phyloP scores from a whole-genome alignment of 2,888 invertebrate species.

The Hydrotaea diabolus region DNA sequence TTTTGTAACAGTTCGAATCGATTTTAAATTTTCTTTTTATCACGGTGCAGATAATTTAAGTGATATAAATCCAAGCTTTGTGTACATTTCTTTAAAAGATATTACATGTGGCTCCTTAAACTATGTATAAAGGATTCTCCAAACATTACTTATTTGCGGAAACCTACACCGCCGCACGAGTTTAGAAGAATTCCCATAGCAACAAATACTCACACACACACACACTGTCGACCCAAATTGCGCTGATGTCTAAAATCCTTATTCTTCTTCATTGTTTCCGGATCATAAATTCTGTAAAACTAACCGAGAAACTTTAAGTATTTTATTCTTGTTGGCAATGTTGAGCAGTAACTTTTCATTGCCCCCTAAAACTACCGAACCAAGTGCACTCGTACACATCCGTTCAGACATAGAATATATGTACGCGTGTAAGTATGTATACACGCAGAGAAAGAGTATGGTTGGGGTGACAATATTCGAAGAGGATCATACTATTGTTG shows the following conservation, averaged over 20 bases:
- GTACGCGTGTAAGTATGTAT: background rate
- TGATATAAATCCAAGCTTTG: no score
- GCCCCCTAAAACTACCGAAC: background rate
- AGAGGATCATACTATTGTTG: no score
- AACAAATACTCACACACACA: background rate
- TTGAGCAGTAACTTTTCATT: constrained; percentile 31
- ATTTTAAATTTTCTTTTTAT: no score
- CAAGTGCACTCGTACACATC: background rate
- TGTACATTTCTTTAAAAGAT: no score
- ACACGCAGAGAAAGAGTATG: no score
- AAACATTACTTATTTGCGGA: background rate
- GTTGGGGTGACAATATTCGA: no score
- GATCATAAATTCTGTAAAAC: constrained; percentile 57
- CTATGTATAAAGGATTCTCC: no score
- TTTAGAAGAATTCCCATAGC: background rate
- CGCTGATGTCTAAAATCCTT: constrained; percentile 51
- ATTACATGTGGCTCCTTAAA: no score
- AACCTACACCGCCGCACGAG: background rate
- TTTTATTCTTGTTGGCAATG: constrained; percentile 27
- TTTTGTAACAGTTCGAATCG: no score
- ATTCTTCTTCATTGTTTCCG: constrained; percentile 51
- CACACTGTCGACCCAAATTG: constrained; percentile 16
- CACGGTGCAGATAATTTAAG: no score
- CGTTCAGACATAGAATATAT: background rate
- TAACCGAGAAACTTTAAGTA: constrained; percentile 44